These are phyloP conservation scores for Neolamprologus devosi DNA, from an alignment of 2,113 vertebrate genomes.

Conservation along the genomic window DNA sequence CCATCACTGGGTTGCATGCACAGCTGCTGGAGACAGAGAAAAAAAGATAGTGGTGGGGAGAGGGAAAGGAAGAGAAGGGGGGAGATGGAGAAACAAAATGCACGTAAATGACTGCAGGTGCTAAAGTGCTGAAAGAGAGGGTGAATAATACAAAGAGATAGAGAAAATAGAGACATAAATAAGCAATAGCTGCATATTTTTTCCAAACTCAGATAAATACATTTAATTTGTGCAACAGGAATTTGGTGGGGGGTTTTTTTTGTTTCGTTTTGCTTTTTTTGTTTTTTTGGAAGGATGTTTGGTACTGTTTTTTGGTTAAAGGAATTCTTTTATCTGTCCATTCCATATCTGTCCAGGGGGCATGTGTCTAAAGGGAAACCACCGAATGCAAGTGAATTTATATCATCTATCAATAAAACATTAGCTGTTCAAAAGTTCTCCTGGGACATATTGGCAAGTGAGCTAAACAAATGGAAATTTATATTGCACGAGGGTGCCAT, in stretches of 20 bases:
- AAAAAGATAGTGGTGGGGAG: neutral
- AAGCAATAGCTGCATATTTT: neutral
- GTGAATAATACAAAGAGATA: neutral
- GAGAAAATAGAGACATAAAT: constrained; percentile 14
- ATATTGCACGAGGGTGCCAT: constrained; percentile 50
- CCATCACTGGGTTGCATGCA: constrained; percentile 32
- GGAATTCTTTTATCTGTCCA: neutral
- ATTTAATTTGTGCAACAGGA: neutral
- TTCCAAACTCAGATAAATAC: constrained; percentile 11
- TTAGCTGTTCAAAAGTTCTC: constrained; percentile 41
- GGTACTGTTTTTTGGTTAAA: neutral
- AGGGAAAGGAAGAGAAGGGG: neutral
- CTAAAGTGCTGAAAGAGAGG: neutral
- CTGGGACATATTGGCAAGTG: constrained; percentile 21
- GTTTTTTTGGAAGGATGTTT: neutral
- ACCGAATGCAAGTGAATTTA: constrained; percentile 13
- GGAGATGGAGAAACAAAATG: neutral
- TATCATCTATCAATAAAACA: constrained; percentile 55
- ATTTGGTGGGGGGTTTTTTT: neutral
- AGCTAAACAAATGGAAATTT: constrained; percentile 62
- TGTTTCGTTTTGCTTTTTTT: neutral
- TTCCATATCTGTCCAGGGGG: neutral
- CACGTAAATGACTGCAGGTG: constrained; percentile 30
- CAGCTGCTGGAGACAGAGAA: neutral
- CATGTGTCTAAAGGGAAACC: neutral